Evolutionary conservation across 1,140 invertebrate species (phyloP).

Genomic region (Apis laboriosa): DNA sequence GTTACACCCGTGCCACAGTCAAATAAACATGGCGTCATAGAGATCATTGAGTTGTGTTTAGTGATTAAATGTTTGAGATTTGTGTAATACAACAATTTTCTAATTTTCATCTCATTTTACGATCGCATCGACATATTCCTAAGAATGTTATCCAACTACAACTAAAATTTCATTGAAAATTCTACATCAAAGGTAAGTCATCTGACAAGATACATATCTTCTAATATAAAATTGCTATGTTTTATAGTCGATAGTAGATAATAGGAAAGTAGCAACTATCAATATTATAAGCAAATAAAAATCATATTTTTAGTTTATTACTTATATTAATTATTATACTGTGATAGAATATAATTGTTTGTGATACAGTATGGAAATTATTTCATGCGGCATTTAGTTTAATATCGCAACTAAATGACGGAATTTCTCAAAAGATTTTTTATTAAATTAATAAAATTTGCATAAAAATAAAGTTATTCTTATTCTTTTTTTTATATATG

Average conservation of each 20-base stretch:
- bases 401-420: neutral
- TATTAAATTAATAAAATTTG: neutral
- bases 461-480: neutral
- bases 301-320: neutral
- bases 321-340: neutral
- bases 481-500: neutral
- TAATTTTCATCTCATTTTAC: neutral
- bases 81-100: neutral
- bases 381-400: neutral
- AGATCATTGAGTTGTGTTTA: conserved; percentile 13
- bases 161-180: conserved; percentile 10
- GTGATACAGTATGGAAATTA: neutral
- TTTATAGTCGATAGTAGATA: neutral
- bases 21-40: conserved; percentile 40
- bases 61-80: neutral
- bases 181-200: conserved; percentile 19
- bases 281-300: neutral
- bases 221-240: neutral
- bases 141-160: conserved; percentile 30
- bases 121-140: neutral
- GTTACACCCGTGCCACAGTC: neutral
- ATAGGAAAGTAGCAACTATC: neutral
- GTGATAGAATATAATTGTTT: conserved; percentile 1
- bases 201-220: neutral
- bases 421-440: neutral